Conservation (phyloP, 2,113 vertebrate species). For the Thalassarche chlororhynchos region DNA sequence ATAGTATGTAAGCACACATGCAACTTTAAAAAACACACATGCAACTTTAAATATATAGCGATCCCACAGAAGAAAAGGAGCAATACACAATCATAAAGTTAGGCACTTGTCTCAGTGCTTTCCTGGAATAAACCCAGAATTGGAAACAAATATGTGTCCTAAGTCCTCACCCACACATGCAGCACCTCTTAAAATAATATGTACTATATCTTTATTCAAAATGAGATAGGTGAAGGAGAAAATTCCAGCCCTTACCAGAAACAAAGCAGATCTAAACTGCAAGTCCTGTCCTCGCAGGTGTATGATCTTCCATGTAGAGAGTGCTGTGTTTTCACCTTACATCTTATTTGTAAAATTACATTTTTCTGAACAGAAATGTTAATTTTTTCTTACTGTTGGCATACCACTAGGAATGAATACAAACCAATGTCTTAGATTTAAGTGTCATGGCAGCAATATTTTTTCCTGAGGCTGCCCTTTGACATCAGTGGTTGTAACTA, state of each 20-base stretch:
- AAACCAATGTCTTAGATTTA: background rate
- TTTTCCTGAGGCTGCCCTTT: background rate
- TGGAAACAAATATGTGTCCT: background rate
- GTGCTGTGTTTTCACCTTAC: background rate
- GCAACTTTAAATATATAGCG: background rate
- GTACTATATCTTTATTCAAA: background rate
- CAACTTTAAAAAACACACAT: background rate
- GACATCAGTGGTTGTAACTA: background rate
- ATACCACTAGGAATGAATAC: background rate
- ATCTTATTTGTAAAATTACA: background rate
- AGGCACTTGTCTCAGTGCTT: background rate
- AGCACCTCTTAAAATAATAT: background rate
- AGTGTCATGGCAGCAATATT: background rate
- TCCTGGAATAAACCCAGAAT: background rate
- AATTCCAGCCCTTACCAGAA: background rate
- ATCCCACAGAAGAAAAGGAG: background rate
- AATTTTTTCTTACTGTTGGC: background rate
- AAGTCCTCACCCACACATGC: background rate
- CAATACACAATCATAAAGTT: background rate
- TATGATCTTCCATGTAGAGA: background rate
- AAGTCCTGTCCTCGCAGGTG: background rate
- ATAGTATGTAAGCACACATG: rapidly evolving
- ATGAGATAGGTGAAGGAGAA: background rate
- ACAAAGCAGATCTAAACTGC: background rate
- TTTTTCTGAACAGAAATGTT: background rate